Percentiles rank a stretch among this genome's conserved stretches.
phyloP scores from a whole-genome alignment of 2,888 invertebrate genomes.

The Hydroisotoma schaefferi region DNA sequence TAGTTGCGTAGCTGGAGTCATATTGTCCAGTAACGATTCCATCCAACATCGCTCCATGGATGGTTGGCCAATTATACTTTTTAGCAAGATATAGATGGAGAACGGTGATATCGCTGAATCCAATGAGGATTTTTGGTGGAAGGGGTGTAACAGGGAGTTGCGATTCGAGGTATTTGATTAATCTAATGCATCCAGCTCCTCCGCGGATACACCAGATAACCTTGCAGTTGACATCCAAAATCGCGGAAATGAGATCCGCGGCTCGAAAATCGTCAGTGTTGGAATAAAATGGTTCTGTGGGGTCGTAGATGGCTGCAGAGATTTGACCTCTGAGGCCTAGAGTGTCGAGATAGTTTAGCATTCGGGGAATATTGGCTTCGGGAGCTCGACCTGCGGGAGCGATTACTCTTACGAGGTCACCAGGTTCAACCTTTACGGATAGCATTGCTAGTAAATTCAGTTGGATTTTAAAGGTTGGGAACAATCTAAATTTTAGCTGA shows the following conservation, averaged over 20 bases:
- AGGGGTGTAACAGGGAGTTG: conserved; percentile 12
- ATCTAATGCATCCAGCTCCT: conserved; percentile 31
- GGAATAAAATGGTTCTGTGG: conserved; percentile 35
- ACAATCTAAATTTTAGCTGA: no score
- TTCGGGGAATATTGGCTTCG: conserved; percentile 16
- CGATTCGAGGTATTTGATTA: conserved; percentile 28
- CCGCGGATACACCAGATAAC: conserved; percentile 42
- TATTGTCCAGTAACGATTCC: conserved; percentile 31
- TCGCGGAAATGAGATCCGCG: conserved; percentile 29
- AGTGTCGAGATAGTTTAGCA: conserved; percentile 27
- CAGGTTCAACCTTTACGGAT: conserved; percentile 18
- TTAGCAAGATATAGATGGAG: conserved; percentile 27
- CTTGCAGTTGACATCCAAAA: conserved; percentile 26
- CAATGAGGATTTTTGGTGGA: conserved; percentile 29
- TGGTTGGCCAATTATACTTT: conserved; percentile 28
- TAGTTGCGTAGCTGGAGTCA: conserved; percentile 19
- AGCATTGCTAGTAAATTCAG: no score
- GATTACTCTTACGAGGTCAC: conserved; percentile 26
- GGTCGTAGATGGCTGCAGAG: conserved; percentile 31
- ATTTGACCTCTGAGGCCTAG: conserved; percentile 28
- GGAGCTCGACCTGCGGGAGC: conserved; percentile 29
- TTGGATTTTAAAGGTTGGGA: no score
- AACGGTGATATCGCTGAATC: conserved; percentile 39
- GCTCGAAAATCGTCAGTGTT: conserved; percentile 40
- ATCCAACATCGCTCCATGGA: conserved; percentile 39